Evolutionary conservation across 2,113 vertebrate species (phyloP), one percentile per base, ranked within the genome.

Genomic region (Tauraco erythrolophus): DNA sequence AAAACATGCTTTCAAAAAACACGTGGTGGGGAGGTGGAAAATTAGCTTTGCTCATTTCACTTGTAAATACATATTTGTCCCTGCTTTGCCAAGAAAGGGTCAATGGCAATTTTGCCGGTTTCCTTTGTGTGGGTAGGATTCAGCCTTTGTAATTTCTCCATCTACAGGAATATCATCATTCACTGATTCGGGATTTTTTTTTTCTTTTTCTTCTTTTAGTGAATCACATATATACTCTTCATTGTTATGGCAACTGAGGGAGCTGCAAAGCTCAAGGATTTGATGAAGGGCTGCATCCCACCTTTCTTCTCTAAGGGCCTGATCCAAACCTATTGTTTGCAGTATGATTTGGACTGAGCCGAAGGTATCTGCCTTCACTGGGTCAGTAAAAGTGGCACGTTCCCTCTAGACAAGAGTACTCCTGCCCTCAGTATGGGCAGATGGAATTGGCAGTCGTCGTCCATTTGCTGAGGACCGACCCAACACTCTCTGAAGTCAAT

Each of bases 241-340:
- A 96, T 97, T 97, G 95, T 97, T 95, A 95, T 97, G 92, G 96
- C 89, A 97, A 94, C 94, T 95, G 83, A 95, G 83, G 72, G 91
- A 96, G 76, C 91, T 87, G 92, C 80, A 94, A 84, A 93, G 76
- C 95, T 94, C 83, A 81, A 82, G 80, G 88, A 94, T 96, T 84
- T 96, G 65, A 94, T 6, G 45, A 91, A 96, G 76, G 84, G 61
- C 70, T 92, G 61, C 61, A 91, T 89, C 77, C 74, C 80, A 94
- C 92, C 84, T 95, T 89, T 94, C 86, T 96, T 82, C 80, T 82
- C 57, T 60, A 64, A 71, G 35, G 77, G 35, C 19, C 69, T 91
- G 94, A 87, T 91, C 80, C 92, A 94, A 94, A 91, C 11, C 31
- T 71, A 60, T 54, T 65, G 12, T 87, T 92, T 61, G 45, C 53